Percentiles rank a stretch among this genome's conserved stretches.
phyloP scores from a whole-genome alignment of 2,888 invertebrate genomes.

The Tribolium freemani region DNA sequence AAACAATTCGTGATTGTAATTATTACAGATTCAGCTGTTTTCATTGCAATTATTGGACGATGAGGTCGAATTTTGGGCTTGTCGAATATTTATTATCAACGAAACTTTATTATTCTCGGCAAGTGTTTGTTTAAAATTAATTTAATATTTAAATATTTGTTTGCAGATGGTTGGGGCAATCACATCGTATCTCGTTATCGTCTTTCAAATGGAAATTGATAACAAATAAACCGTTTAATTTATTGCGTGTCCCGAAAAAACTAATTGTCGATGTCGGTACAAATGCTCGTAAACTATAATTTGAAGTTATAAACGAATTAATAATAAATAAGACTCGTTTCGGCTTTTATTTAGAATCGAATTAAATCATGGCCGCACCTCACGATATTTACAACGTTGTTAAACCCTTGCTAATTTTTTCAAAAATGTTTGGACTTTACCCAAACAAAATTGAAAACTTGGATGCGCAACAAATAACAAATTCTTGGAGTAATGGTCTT shows the following conservation, averaged over 20 bases:
- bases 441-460: neutral
- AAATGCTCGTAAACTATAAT: too few relatives aligned
- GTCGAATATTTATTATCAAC: conserved; percentile 15
- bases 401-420: conserved; percentile 11
- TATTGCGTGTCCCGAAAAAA: neutral
- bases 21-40: conserved; percentile 25
- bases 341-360: neutral
- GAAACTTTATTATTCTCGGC: conserved; percentile 23
- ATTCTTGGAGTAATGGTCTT: neutral
- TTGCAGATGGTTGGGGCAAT: conserved; percentile 18
- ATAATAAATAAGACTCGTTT: neutral
- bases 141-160: neutral
- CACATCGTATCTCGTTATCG: conserved; percentile 10
- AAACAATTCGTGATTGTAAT: neutral
- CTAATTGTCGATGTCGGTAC: neutral
- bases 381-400: neutral
- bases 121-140: neutral
- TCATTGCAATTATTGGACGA: conserved; percentile 8
- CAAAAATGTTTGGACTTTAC: conserved; percentile 19
- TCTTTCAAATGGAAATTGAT: conserved; percentile 9
- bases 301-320: neutral
- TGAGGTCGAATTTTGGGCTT: conserved; percentile 14
- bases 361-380: neutral
- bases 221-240: neutral
- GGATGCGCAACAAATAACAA: neutral